Evolutionary conservation across 2,888 invertebrate genomes (phyloP), one percentile per base, ranked within the genome.

Genomic region (Stenodema calcarata): DNA sequence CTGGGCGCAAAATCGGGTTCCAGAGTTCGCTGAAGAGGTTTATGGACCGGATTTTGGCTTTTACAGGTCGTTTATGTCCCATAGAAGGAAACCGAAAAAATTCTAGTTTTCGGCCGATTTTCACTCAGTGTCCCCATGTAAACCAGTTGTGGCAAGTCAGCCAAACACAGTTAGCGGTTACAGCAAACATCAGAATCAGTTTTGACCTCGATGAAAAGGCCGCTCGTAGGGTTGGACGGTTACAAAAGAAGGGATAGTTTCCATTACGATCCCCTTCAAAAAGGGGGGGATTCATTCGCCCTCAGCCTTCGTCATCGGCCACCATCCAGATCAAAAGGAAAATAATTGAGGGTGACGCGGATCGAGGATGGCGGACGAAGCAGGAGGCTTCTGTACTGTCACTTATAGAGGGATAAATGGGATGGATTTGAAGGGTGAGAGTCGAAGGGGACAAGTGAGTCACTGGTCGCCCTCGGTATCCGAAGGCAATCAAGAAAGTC

Each of bases 361-460:
- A 54, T 23, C 18, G 28, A 23, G 69, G 42, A 81, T 62, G 81
- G 81, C 54, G 81, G 79, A 41, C n/a, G 79, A 12, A 23, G 23
- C 0, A 28, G 42, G 35, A n/a, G 81, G 81, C 2, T 44, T 14
- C 18, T 54, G 1, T 12, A 50, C 42, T 35, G 41, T 81, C 62
- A 30, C 50, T 50, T 62, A 23, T 23, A 27, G 35, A 62, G n/a
- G 81, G 81, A 81, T 54, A 81, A 81, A 81, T 69, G 81, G 81
- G 28, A 3, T 16, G 79, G 44, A 79, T 47, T n/a, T 79, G 50
- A 79, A 54, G 78, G 50, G 81, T 27, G 54, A 23, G n/a, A 54
- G 18, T 28, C 47, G 30, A 47, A 28, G 81, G 62, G 54, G 30
- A 30, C 14, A 81, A 35, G 54, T 35, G 54, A 41, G 54, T 44